phyloP scores from a whole-genome alignment of 2,113 vertebrate genomes.

The Nothobranchius furzeri region DNA sequence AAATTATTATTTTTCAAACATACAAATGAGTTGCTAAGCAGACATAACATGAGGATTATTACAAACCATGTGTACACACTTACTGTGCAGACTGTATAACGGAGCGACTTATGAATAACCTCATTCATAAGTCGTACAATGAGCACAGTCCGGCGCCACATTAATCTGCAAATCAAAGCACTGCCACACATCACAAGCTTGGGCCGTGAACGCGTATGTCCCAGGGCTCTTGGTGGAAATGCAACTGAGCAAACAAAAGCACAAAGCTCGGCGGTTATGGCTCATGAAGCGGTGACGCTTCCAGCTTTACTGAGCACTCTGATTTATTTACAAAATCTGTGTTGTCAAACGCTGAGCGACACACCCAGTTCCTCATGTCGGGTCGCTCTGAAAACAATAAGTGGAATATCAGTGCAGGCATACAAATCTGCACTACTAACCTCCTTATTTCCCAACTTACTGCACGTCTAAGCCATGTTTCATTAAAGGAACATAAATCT shows the following conservation, averaged over 20 bases:
- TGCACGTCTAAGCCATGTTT: constrained; percentile 2
- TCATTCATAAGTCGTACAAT: constrained; percentile 42
- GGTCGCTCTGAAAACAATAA: constrained; percentile 17
- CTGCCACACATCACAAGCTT: constrained; percentile 39
- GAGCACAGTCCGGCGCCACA: constrained; percentile 11
- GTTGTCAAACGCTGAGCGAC: constrained; percentile 29
- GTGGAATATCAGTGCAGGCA: constrained; percentile 45
- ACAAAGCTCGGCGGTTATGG: constrained; percentile 11
- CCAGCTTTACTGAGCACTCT: constrained; percentile 7
- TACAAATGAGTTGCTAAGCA: constrained; percentile 11
- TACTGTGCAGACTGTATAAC: not conserved
- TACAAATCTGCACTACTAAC: too few relatives aligned
- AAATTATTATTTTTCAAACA: not conserved
- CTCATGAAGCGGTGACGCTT: constrained; percentile 6
- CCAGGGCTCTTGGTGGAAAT: constrained; percentile 25
- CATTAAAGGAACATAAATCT: not conserved
- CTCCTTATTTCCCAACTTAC: constrained; percentile 9
- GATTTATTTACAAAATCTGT: constrained; percentile 34
- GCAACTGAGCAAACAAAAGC: constrained; percentile 21
- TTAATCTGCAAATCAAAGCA: constrained; percentile 52
- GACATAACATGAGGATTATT: constrained; percentile 12
- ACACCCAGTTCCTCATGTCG: constrained; percentile 42
- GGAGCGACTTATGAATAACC: constrained; percentile 33
- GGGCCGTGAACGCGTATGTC: constrained; percentile 30
- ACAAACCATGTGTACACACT: constrained; percentile 20